Conservation (phyloP, 2,888 invertebrate species). For the Cephus runcator region DNA sequence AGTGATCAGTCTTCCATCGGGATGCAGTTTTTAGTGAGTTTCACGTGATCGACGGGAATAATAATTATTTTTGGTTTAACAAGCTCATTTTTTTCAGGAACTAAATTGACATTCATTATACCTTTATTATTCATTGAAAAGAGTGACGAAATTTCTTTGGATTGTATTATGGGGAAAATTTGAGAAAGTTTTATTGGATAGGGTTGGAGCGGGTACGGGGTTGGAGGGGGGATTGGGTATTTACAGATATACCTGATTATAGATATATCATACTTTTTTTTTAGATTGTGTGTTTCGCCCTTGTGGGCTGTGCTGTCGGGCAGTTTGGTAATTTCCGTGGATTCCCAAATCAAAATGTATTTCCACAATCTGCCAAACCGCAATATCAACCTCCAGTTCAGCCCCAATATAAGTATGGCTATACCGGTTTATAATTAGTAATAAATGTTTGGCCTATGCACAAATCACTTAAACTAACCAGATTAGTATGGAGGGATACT, state of each 20-base stretch:
- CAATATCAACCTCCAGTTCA: slow-evolving; percentile 33
- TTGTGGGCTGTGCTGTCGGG: slow-evolving; percentile 48
- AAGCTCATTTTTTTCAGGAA: neutral
- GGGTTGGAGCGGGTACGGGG: no score
- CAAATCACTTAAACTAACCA: neutral
- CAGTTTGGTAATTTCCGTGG: slow-evolving; percentile 48
- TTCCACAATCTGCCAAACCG: slow-evolving; percentile 40
- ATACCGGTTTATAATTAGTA: neutral
- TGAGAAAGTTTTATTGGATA: neutral
- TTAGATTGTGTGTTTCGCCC: slow-evolving; percentile 49
- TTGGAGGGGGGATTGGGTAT: neutral
- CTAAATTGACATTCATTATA: neutral
- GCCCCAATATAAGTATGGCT: slow-evolving; percentile 5
- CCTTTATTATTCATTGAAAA: neutral
- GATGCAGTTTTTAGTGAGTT: slow-evolving; percentile 61
- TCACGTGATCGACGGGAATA: slow-evolving; percentile 12
- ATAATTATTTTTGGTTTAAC: neutral
- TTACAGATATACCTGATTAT: neutral
- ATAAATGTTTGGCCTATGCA: slow-evolving; percentile 1
- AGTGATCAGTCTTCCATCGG: slow-evolving; percentile 34
- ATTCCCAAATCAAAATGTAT: slow-evolving; percentile 32
- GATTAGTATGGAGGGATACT: neutral
- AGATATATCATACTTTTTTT: slow-evolving; percentile 25
- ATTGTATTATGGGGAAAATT: neutral
- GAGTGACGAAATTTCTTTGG: neutral